Conservation (phyloP, 2,888 invertebrate species). For the Rhagonycha lutea region DNA sequence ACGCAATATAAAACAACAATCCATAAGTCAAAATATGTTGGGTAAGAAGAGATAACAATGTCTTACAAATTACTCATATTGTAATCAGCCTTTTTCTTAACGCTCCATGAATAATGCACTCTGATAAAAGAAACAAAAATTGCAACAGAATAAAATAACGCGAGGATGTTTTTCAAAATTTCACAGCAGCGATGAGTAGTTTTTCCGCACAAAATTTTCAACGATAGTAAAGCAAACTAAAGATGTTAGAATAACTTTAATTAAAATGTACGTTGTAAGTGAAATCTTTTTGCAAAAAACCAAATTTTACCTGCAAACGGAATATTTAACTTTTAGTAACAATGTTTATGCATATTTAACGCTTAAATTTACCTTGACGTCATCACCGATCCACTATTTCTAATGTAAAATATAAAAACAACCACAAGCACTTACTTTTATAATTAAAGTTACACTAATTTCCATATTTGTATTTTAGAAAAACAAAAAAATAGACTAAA, state of each 20-base stretch:
- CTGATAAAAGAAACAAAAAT: background rate
- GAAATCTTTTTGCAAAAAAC: background rate
- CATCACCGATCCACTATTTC: background rate
- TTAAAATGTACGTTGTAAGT: background rate
- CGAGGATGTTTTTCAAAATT: background rate
- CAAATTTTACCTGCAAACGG: background rate
- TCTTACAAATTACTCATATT: background rate
- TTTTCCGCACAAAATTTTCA: background rate
- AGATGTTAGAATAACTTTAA: background rate
- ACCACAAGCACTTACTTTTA: too few species aligned
- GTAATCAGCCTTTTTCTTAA: background rate
- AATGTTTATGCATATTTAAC: background rate
- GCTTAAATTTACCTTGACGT: background rate
- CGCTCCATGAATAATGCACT: background rate
- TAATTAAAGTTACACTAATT: too few species aligned
- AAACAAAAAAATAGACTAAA: too few species aligned
- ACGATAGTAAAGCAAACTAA: background rate
- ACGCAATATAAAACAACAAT: background rate
- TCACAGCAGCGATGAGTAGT: background rate
- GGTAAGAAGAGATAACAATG: background rate
- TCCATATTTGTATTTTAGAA: too few species aligned
- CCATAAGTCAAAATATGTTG: background rate
- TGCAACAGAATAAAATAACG: background rate
- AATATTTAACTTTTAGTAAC: background rate
- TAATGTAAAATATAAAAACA: too few species aligned